phyloP scores from a whole-genome alignment of 2,888 invertebrate genomes.

The Himalopsyche kuldschensis region DNA sequence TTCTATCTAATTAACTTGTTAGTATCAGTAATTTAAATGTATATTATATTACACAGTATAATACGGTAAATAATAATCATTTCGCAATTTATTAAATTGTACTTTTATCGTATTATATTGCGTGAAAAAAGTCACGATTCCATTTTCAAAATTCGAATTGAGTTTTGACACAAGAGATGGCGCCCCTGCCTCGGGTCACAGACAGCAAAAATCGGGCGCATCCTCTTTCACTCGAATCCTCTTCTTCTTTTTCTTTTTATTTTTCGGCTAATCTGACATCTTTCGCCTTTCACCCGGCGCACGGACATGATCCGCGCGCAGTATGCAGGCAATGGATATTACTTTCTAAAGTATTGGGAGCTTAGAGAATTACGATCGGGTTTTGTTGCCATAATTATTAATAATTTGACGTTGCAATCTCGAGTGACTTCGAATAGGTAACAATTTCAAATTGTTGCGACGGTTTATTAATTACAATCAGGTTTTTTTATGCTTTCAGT shows the following conservation, averaged over 20 bases:
- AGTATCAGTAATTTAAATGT: too few species aligned
- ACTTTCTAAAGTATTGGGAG: not conserved
- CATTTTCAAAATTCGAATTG: not conserved
- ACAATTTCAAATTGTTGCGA: too few species aligned
- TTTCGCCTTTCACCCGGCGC: not conserved
- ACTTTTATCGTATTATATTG: too few species aligned
- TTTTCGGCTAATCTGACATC: not conserved
- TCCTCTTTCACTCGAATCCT: not conserved
- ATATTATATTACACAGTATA: too few species aligned
- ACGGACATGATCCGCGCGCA: not conserved
- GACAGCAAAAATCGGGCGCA: not conserved
- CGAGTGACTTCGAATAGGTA: too few species aligned
- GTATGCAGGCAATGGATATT: not conserved
- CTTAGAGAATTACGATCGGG: not conserved
- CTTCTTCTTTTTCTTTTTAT: not conserved
- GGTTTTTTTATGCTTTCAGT: not conserved
- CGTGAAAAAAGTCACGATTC: not conserved
- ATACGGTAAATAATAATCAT: too few species aligned
- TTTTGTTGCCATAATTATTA: not conserved
- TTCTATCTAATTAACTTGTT: too few species aligned
- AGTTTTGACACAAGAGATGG: not conserved
- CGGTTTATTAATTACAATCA: not conserved
- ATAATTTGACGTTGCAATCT: not conserved
- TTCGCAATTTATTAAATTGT: too few species aligned
- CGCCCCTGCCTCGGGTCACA: not conserved